Percentiles rank a stretch among this genome's conserved stretches.
Conservation (phyloP, 1,140 invertebrate genomes). For the Leptinotarsa undecemlineata region DNA sequence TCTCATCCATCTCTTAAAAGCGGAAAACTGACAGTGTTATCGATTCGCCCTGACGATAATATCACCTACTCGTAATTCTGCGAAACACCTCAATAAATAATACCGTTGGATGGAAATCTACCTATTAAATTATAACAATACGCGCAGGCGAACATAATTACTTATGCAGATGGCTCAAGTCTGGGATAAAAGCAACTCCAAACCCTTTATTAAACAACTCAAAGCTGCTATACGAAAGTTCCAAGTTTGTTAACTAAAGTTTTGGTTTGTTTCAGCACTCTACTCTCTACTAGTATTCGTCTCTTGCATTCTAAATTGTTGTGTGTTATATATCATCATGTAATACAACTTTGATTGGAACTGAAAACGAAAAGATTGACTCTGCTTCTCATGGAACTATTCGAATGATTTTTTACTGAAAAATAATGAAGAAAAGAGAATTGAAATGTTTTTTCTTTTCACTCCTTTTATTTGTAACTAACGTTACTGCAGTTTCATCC, state of each 20-base stretch:
- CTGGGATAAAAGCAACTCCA: not conserved
- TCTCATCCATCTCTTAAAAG: no score
- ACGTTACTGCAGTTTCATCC: no score
- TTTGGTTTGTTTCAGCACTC: not conserved
- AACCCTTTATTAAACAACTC: slow-evolving; percentile 13
- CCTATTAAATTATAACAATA: slow-evolving; percentile 22
- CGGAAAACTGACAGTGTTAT: not conserved
- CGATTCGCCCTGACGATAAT: not conserved
- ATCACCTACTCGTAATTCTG: not conserved
- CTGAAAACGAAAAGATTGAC: no score
- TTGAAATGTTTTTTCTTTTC: no score
- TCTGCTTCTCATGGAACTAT: no score
- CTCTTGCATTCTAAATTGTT: not conserved
- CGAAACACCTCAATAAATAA: not conserved
- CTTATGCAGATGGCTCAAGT: slow-evolving; percentile 21
- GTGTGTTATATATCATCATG: no score
- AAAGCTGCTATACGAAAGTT: slow-evolving; percentile 8
- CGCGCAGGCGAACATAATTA: slow-evolving; percentile 13
- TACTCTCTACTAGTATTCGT: not conserved
- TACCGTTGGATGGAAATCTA: slow-evolving; percentile 1
- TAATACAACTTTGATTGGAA: no score
- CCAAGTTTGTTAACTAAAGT: not conserved
- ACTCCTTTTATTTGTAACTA: no score
- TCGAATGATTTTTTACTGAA: no score
- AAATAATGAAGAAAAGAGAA: no score